Percentiles rank a stretch among this genome's conserved stretches.
Evolutionary conservation across 2,888 invertebrate genomes (phyloP).

Genomic region (Malacosoma neustria): DNA sequence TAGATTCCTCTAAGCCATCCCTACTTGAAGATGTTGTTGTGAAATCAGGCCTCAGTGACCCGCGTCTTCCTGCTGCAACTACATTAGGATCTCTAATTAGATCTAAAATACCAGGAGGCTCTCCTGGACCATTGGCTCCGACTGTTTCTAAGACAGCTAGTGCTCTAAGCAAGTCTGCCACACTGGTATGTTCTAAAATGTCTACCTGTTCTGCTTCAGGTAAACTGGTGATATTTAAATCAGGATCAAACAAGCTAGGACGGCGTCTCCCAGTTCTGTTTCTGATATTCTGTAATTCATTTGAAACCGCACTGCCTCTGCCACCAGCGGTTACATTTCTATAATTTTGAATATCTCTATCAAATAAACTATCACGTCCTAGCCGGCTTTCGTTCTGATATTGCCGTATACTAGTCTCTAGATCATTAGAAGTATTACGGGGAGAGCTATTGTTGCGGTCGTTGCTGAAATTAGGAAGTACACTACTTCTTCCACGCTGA

Average conservation of each 20-base stretch:
- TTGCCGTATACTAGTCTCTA: slow-evolving; percentile 56
- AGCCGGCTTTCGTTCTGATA: slow-evolving; percentile 46
- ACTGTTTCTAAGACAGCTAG: slow-evolving; percentile 79
- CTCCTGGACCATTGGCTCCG: slow-evolving; percentile 17
- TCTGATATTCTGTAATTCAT: slow-evolving; percentile 50
- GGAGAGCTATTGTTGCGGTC: slow-evolving; percentile 49
- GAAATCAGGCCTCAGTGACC: slow-evolving; percentile 51
- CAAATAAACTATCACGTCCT: slow-evolving; percentile 41
- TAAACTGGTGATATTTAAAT: slow-evolving; percentile 48
- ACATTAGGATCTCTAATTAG: slow-evolving; percentile 30
- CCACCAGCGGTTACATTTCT: slow-evolving; percentile 26
- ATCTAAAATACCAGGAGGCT: slow-evolving; percentile 36
- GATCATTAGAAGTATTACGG: slow-evolving; percentile 35
- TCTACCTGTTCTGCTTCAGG: slow-evolving; percentile 69
- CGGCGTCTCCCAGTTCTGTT: slow-evolving; percentile 56
- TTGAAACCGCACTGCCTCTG: slow-evolving; percentile 29
- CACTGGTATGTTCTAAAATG: slow-evolving; percentile 86
- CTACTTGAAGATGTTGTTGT: slow-evolving; percentile 31
- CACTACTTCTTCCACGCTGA: slow-evolving; percentile 43
- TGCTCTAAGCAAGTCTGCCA: slow-evolving; percentile 87
- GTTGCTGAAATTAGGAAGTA: slow-evolving; percentile 61
- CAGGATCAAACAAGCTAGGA: slow-evolving; percentile 60
- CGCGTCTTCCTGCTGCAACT: slow-evolving; percentile 36
- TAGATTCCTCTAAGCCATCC: slow-evolving; percentile 35
- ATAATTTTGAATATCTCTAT: slow-evolving; percentile 35